Evolutionary conservation across 2,888 invertebrate species (phyloP).

Genomic region (Pocota personata): DNA sequence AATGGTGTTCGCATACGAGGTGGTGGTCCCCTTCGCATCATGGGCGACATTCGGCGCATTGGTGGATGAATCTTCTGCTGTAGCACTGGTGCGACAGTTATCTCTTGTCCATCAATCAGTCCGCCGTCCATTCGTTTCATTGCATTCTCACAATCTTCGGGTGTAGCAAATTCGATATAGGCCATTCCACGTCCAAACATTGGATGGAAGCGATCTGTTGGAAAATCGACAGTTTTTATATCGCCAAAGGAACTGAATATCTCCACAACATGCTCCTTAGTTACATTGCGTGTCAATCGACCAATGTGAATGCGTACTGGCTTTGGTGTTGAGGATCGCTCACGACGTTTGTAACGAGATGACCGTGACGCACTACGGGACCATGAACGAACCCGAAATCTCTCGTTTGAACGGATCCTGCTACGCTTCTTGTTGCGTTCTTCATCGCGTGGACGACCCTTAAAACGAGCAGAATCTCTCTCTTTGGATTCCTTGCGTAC

Average conservation of each 20-base stretch:
- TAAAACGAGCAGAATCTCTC: slow-evolving; percentile 73
- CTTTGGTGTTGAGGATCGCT: slow-evolving; percentile 94
- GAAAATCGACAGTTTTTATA: slow-evolving; percentile 95
- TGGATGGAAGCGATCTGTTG: slow-evolving; percentile 93
- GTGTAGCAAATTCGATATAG: slow-evolving; percentile 96
- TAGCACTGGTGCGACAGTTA: slow-evolving; percentile 96
- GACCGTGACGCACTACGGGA: slow-evolving; percentile 92
- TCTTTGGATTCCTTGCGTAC: slow-evolving; percentile 78
- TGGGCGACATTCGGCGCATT: slow-evolving; percentile 80
- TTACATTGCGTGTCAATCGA: slow-evolving; percentile 95
- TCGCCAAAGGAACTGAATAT: slow-evolving; percentile 95
- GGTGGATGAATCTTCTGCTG: slow-evolving; percentile 85
- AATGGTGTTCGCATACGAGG: slow-evolving; percentile 82
- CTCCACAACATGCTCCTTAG: slow-evolving; percentile 94
- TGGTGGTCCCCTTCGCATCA: slow-evolving; percentile 79
- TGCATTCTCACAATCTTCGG: slow-evolving; percentile 98
- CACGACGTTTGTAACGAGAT: slow-evolving; percentile 87
- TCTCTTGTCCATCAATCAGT: slow-evolving; percentile 97
- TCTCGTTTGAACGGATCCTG: slow-evolving; percentile 76
- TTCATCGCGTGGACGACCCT: slow-evolving; percentile 77
- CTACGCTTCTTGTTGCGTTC: slow-evolving; percentile 69
- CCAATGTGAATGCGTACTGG: slow-evolving; percentile 98
- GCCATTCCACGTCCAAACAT: slow-evolving; percentile 96
- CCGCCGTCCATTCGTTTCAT: slow-evolving; percentile 99
- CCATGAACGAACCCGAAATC: slow-evolving; percentile 82